Percentiles rank a stretch among this genome's conserved stretches.
Evolutionary conservation across 2,113 vertebrate species (phyloP).

Genomic region (Trochalopteron elliotii): DNA sequence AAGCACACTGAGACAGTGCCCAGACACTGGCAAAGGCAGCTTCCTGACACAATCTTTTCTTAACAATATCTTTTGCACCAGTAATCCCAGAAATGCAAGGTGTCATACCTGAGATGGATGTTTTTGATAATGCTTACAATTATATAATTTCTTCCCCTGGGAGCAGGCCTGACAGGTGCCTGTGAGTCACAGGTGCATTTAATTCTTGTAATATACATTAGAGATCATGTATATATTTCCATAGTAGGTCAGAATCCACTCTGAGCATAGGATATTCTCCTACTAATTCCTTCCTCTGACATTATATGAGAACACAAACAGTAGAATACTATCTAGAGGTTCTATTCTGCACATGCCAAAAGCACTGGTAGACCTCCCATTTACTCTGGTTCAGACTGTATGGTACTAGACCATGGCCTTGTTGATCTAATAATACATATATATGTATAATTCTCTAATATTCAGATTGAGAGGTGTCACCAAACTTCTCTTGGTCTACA

Average conservation of each 20-base stretch:
- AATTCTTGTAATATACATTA: not conserved
- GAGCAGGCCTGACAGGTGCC: not conserved
- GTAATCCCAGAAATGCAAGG: not conserved
- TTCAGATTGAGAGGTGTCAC: not conserved
- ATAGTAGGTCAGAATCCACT: not conserved
- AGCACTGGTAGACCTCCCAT: not conserved
- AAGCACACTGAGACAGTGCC: not conserved
- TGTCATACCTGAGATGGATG: not conserved
- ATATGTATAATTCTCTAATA: not conserved
- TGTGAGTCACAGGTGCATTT: constrained; percentile 8
- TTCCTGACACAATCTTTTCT: not conserved
- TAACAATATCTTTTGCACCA: not conserved
- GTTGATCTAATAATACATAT: not conserved
- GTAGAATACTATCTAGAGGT: not conserved
- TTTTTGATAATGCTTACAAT: constrained; percentile 6
- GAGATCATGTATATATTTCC: not conserved
- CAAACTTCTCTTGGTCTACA: not conserved
- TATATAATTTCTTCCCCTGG: not conserved
- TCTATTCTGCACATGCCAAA: not conserved
- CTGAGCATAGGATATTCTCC: not conserved
- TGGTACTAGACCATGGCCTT: rapidly evolving
- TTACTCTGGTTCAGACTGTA: not conserved
- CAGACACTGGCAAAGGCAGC: not conserved
- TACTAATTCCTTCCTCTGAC: not conserved
- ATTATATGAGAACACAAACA: not conserved